Base-by-base conservation (phyloP, 1,140 invertebrate genomes). In the Drosophila asahinai region DNA sequence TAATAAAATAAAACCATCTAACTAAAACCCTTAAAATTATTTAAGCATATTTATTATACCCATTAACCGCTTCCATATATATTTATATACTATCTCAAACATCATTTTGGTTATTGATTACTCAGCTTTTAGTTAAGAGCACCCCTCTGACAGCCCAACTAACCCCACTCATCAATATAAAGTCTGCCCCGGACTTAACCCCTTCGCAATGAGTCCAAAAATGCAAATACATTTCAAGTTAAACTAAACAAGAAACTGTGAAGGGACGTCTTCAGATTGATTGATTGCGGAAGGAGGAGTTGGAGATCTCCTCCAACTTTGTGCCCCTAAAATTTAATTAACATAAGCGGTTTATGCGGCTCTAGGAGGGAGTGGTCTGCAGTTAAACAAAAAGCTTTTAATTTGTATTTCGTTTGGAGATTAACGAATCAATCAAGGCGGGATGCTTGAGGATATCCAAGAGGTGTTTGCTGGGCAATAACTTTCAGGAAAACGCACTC, bases 401-500 rank as follows among this genome's bases (percentile, higher is more conserved):
- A 57, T 89, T 83, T 89, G 77, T 74, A 70, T 63, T 77, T 62
- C 52, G 57, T 61, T 68, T 17, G 43, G 40, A 55, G 76, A 83
- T 86, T 87, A 83, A 80, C 77, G 70, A 90, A 89, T 86, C 83
- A 90, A 84, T 83, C 78, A 77, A 80, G 58, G 55, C 49, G 45
- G 45, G 22, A 55, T 49, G 49, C 36, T 33, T 42, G 17, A 27
- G 22, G 25, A 65, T 42, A 40, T 49, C 17, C 51, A 36, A 33
- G 51, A 81, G 83, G 83, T 82, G 83, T 82, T 64, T 57, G 63
- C 33, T 11, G 33, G 7, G 67, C 67, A 64, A 83, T 68, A 77
- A 57, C 61, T 81, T 67, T 55, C n/a, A 8, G 47, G 36, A 63
- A 40, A 40, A 52, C 51, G 81, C 80, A 80, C 71, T 79, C 86